These are phyloP conservation scores for Apodemia duryi DNA, from an alignment of 2,888 invertebrate species.

Conservation along the genomic window DNA sequence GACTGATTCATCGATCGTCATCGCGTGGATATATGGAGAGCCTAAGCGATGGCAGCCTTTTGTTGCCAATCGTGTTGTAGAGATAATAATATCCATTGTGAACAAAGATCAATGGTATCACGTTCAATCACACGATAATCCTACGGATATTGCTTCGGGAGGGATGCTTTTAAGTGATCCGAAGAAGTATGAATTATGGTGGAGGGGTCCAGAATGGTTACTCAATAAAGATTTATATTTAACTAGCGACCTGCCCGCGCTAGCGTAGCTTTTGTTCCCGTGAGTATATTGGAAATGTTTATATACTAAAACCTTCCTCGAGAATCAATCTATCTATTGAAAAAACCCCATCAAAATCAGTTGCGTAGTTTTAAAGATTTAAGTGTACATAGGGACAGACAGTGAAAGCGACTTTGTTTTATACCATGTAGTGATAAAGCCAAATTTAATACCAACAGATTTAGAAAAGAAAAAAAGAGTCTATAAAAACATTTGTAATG, in stretches of 20 bases:
- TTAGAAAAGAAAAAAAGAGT: neutral
- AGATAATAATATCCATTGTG: slow-evolving; percentile 29
- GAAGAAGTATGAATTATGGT: slow-evolving; percentile 27
- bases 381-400: too few species aligned
- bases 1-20: slow-evolving; percentile 23
- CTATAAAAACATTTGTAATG: slow-evolving; percentile 15
- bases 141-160: slow-evolving; percentile 33
- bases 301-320: too few species aligned
- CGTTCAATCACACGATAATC: slow-evolving; percentile 30
- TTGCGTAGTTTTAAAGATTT: too few species aligned
- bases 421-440: too few species aligned
- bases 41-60: slow-evolving; percentile 33
- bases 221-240: slow-evolving; percentile 19
- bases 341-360: too few species aligned
- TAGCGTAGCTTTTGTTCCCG: too few species aligned
- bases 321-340: too few species aligned
- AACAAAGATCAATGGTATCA: slow-evolving; percentile 28
- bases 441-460: neutral
- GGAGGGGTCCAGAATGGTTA: slow-evolving; percentile 32
- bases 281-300: too few species aligned
- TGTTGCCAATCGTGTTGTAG: slow-evolving; percentile 28
- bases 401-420: too few species aligned
- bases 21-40: slow-evolving; percentile 29
- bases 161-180: slow-evolving; percentile 26
- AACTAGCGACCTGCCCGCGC: too few species aligned